A percentile compares a stretch with the other conserved stretches of the same genome.
Conservation (phyloP, 1,140 invertebrate species). For the Trachymyrmex cornetzi region DNA sequence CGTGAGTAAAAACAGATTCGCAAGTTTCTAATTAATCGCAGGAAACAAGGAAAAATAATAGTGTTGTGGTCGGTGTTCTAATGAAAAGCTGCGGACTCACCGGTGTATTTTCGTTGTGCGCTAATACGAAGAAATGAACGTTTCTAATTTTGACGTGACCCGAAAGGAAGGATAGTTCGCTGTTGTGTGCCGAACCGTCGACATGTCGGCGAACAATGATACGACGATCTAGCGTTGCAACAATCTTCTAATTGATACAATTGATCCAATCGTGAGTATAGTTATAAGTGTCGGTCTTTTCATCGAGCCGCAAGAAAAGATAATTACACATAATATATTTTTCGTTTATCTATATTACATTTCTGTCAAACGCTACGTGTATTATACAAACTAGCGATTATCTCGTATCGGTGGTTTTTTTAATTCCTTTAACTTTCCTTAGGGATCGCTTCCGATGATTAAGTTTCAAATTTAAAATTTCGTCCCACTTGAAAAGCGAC, state of each 20-base stretch:
- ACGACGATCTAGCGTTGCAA: constrained; percentile 11
- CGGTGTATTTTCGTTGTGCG: constrained; percentile 3
- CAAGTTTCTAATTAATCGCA: constrained; percentile 49
- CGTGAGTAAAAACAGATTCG: constrained; percentile 30
- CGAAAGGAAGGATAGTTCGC: constrained; percentile 7
- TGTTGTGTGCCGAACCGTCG: background rate
- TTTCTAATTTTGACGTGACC: constrained; percentile 18
- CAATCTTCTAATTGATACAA: constrained; percentile 41
- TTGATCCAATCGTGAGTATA: constrained; percentile 14
- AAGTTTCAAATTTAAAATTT: background rate
- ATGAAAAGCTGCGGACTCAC: constrained; percentile 19
- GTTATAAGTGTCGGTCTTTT: constrained; percentile 27
- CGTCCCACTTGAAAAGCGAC: background rate
- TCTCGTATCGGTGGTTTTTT: background rate
- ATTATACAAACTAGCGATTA: background rate
- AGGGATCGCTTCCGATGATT: background rate
- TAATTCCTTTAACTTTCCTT: background rate
- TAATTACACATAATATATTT: background rate
- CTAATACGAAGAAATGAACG: constrained; percentile 24
- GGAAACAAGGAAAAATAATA: constrained; percentile 41
- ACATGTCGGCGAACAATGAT: constrained; percentile 17
- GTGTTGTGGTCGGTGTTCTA: background rate
- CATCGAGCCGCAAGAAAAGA: background rate
- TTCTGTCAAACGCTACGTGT: background rate
- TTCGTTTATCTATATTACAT: background rate